phyloP scores from a whole-genome alignment of 2,888 invertebrate genomes.

The Deroplatys truncata region DNA sequence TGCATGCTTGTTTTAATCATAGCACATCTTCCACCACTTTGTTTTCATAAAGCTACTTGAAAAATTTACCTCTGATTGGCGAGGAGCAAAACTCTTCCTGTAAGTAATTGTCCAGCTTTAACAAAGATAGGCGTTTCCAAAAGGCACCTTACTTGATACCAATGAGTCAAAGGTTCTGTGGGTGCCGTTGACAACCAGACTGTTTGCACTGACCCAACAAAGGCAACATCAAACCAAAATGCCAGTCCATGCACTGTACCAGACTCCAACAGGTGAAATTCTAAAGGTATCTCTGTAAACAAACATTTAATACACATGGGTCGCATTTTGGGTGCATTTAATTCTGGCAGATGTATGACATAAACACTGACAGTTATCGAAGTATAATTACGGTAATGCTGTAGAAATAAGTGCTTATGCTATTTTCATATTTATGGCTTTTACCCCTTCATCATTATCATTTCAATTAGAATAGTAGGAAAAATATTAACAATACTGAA shows the following conservation, averaged over 20 bases:
- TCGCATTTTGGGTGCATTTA: not conserved
- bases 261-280: constrained; percentile 86
- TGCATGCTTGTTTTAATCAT: not conserved
- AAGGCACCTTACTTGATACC: constrained; percentile 98
- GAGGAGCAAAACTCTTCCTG: constrained; percentile 79
- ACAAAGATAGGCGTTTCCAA: constrained; percentile 91
- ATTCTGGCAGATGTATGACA: too few relatives aligned
- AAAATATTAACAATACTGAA: too few relatives aligned
- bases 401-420: not conserved
- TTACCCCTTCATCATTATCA: too few relatives aligned
- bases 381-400: not conserved
- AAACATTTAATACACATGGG: not conserved
- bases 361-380: too few relatives aligned
- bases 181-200: constrained; percentile 98
- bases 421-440: too few relatives aligned
- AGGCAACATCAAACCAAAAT: constrained; percentile 99
- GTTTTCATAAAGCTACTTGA: not conserved
- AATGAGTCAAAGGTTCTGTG: constrained; percentile 96
- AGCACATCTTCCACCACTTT: not conserved
- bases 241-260: constrained; percentile 96
- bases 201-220: constrained; percentile 82
- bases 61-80: constrained; percentile 78
- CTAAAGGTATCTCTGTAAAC: constrained; percentile 77
- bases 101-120: constrained; percentile 87
- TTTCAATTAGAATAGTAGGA: too few relatives aligned